phyloP scores from a whole-genome alignment of 2,113 vertebrate genomes.

The Peromyscus leucopus region DNA sequence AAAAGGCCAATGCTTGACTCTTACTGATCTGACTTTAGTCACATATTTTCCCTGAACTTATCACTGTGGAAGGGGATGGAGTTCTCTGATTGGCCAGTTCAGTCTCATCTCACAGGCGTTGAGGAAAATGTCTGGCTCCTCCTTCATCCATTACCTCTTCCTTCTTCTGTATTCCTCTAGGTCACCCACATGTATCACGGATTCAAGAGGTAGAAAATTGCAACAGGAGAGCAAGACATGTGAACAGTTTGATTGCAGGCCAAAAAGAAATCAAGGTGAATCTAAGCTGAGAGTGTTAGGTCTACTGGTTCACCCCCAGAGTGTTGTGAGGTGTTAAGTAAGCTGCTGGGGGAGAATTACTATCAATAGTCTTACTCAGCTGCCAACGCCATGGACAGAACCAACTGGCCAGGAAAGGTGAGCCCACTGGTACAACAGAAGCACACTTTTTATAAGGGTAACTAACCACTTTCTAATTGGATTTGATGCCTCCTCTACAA shows the following conservation, averaged over 20 bases:
- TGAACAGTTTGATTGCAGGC: accelerated
- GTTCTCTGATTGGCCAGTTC: background rate
- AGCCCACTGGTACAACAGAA: background rate
- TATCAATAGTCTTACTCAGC: background rate
- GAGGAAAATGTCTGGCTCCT: background rate
- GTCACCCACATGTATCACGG: too few species aligned
- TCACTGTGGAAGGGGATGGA: background rate
- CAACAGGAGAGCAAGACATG: background rate
- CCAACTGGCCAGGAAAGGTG: background rate
- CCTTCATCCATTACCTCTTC: too few species aligned
- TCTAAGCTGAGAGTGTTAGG: background rate
- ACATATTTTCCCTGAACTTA: background rate
- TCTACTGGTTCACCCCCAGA: background rate
- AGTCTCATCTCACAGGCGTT: background rate
- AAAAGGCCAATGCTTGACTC: background rate
- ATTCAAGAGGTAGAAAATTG: background rate
- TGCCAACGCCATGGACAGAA: too few species aligned
- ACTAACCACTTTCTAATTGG: background rate
- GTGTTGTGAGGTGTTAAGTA: too few species aligned
- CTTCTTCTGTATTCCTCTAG: background rate
- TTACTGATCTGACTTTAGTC: background rate
- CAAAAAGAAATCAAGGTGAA: background rate
- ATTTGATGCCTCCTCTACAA: background rate
- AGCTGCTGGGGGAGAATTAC: too few species aligned
- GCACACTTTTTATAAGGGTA: background rate